Evolutionary conservation across 2,888 invertebrate genomes (phyloP).

Genomic region (Platypus cylindrus): DNA sequence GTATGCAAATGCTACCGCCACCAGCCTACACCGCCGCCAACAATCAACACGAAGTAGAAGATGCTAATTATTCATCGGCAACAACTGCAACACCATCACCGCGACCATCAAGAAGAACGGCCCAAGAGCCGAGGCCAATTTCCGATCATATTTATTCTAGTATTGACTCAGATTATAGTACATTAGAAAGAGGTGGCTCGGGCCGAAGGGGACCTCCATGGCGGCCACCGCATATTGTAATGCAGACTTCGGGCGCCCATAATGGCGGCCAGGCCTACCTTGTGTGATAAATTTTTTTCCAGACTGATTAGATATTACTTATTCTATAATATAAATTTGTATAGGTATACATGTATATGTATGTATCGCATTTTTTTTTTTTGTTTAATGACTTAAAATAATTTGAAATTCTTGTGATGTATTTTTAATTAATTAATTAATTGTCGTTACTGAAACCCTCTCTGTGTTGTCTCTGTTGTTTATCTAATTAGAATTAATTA

Average conservation of each 20-base stretch:
- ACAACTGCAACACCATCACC: conserved; percentile 54
- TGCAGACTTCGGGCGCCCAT: conserved; percentile 28
- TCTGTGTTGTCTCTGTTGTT: no score
- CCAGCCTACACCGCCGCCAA: conserved; percentile 34
- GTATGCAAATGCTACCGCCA: conserved; percentile 41
- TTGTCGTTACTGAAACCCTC: no score
- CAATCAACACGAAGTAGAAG: conserved; percentile 39
- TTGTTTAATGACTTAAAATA: no score
- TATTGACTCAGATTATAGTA: conserved; percentile 80
- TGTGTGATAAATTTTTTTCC: conserved; percentile 48
- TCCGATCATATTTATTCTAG: conserved; percentile 85
- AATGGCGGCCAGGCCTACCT: conserved; percentile 54
- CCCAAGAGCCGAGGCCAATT: conserved; percentile 58
- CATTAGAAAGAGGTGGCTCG: conserved; percentile 57
- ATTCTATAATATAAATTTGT: conserved; percentile 15
- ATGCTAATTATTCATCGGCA: conserved; percentile 51
- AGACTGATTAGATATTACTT: conserved; percentile 34
- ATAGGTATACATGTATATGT: no score
- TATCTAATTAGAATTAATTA: no score
- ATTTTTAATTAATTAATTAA: no score
- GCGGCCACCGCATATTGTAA: conserved; percentile 42
- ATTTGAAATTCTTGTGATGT: no score
- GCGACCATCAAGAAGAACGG: conserved; percentile 33
- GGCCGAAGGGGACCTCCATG: conserved; percentile 36
- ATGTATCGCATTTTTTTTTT: no score